Evolutionary conservation across 2,797 vertebrate genomes (phyloP).

Genomic region (Tangara arthus): DNA sequence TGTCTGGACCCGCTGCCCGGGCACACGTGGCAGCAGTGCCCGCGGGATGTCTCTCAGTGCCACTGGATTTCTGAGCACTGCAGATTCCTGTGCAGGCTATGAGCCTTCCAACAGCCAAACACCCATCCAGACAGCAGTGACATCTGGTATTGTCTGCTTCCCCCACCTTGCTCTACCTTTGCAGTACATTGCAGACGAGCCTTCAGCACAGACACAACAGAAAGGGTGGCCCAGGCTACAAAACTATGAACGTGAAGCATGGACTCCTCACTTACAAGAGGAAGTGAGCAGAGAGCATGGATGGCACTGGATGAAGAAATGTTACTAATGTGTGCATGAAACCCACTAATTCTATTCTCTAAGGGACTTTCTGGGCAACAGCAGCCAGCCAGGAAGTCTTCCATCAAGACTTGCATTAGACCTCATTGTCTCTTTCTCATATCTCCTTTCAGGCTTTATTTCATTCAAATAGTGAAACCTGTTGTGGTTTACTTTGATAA

Average conservation of each 20-base stretch:
- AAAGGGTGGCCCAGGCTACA: background rate
- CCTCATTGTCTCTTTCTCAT: slow-evolving; percentile 1
- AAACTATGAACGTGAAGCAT: rapidly evolving
- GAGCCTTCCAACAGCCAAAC: background rate
- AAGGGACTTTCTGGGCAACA: slow-evolving; percentile 7
- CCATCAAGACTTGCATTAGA: background rate
- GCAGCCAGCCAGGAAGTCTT: slow-evolving; percentile 12
- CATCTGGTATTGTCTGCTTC: background rate
- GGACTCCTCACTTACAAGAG: background rate
- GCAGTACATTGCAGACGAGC: background rate
- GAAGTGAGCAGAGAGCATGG: background rate
- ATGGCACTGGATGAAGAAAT: background rate
- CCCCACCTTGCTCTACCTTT: background rate
- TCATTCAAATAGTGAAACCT: slow-evolving; percentile 62
- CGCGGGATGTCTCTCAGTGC: rapidly evolving
- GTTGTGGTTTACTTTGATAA: slow-evolving; percentile 63
- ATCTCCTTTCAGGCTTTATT: slow-evolving; percentile 55
- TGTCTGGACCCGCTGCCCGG: rapidly evolving
- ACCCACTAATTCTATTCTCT: background rate
- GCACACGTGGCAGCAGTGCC: rapidly evolving
- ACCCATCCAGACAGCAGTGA: background rate
- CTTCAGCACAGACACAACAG: background rate
- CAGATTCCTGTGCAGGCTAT: background rate
- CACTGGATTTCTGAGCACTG: background rate
- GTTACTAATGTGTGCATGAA: background rate